Conservation (phyloP, 1,140 invertebrate species). For the Lasaia peninsularis region DNA sequence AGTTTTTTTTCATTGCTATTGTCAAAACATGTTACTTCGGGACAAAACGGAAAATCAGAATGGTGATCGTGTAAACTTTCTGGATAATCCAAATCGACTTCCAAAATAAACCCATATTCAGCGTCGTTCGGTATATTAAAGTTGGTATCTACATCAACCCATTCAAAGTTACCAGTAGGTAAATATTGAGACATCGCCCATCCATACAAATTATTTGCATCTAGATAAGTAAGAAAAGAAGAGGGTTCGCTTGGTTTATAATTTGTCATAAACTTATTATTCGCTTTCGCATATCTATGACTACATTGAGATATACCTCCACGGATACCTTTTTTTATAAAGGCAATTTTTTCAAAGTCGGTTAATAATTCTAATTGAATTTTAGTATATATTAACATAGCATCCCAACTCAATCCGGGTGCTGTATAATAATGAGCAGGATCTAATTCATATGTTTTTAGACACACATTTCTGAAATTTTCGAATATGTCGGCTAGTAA, state of each 20-base stretch:
- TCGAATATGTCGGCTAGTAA: constrained; percentile 59
- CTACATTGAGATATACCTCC: constrained; percentile 54
- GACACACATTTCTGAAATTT: constrained; percentile 45
- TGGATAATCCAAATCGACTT: constrained; percentile 52
- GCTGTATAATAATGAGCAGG: constrained; percentile 50
- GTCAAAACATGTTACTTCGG: constrained; percentile 40
- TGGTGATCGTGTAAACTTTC: constrained; percentile 74
- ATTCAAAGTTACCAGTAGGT: constrained; percentile 66
- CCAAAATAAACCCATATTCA: constrained; percentile 74
- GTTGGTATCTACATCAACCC: constrained; percentile 44
- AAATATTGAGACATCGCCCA: constrained; percentile 66
- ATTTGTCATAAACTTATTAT: constrained; percentile 64
- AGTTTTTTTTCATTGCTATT: constrained; percentile 39
- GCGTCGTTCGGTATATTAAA: constrained; percentile 58
- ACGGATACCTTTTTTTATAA: constrained; percentile 57
- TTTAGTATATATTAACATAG: constrained; percentile 36
- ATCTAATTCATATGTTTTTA: constrained; percentile 41
- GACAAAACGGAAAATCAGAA: constrained; percentile 72
- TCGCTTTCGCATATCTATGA: constrained; percentile 59
- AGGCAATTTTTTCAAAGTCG: constrained; percentile 61
- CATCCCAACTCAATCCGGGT: constrained; percentile 57
- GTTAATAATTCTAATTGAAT: constrained; percentile 70
- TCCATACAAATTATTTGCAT: constrained; percentile 79
- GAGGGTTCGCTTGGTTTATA: constrained; percentile 50
- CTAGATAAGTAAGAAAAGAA: constrained; percentile 68